Evolutionary conservation across 2,797 vertebrate species (phyloP).

Genomic region (Cynodonichthys magdalenae): DNA sequence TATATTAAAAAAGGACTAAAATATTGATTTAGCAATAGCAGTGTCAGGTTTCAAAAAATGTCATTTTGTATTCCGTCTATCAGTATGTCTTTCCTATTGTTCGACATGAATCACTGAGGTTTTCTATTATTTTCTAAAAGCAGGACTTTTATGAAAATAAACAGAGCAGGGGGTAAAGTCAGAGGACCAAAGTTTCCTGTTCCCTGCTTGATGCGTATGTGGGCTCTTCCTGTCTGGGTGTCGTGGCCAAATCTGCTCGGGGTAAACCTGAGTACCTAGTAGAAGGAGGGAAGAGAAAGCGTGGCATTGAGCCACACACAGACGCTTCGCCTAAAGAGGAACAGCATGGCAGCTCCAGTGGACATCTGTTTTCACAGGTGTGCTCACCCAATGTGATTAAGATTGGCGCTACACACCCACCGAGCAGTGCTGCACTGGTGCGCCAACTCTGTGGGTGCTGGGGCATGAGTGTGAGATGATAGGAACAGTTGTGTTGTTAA

Average conservation of each 20-base stretch:
- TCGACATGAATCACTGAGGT: constrained; percentile 4
- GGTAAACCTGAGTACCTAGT: constrained; percentile 38
- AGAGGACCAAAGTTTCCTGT: constrained; percentile 52
- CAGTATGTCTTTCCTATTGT: constrained; percentile 13
- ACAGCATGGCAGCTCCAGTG: constrained; percentile 69
- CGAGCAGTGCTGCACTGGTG: constrained; percentile 31
- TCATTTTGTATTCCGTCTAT: constrained; percentile 45
- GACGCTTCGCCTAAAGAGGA: constrained; percentile 70
- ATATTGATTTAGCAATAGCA: constrained; percentile 47
- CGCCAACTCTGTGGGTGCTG: constrained; percentile 52
- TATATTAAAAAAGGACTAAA: constrained; percentile 37
- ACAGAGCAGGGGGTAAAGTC: constrained; percentile 51
- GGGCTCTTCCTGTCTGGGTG: constrained; percentile 59
- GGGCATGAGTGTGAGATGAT: constrained; percentile 53
- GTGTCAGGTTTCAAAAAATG: constrained; percentile 46
- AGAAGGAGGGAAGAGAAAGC: constrained; percentile 12
- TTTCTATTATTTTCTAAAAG: constrained; percentile 45
- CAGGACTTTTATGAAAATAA: constrained; percentile 24
- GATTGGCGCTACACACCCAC: constrained; percentile 61
- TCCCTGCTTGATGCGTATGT: constrained; percentile 40
- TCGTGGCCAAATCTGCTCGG: constrained; percentile 34
- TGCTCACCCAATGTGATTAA: constrained; percentile 79
- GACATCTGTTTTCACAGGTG: constrained; percentile 88
- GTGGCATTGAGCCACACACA: constrained; percentile 44
- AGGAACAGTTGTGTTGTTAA: constrained; percentile 59